Conservation (phyloP, 2,113 vertebrate genomes). For the Larimichthys crocea region DNA sequence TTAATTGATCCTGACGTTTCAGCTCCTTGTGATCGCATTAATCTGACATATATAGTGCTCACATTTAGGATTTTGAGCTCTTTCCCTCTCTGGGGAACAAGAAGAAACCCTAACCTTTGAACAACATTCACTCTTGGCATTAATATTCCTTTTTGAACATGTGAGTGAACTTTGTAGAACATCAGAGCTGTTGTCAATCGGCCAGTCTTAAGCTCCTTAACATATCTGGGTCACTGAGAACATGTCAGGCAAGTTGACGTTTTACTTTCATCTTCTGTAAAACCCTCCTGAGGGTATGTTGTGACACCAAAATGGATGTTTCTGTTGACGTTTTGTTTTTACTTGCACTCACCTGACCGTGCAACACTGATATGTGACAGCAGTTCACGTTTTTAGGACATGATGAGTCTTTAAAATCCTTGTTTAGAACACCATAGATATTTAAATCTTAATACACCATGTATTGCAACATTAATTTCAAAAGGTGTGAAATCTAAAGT, state of each 20-base stretch:
- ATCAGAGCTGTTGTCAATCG: conserved; percentile 19
- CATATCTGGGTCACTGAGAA: conserved; percentile 34
- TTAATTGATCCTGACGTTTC: neutral
- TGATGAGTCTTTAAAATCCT: neutral
- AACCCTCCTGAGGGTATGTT: conserved; percentile 10
- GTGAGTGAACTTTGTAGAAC: conserved; percentile 3
- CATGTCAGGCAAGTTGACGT: conserved; percentile 29
- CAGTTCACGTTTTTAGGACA: conserved; percentile 4
- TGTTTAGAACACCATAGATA: neutral
- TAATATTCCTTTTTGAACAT: neutral
- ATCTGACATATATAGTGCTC: neutral
- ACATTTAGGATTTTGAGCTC: neutral
- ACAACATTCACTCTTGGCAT: neutral
- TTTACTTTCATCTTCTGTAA: conserved; percentile 34
- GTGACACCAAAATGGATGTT: conserved; percentile 19
- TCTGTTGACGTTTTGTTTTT: conserved; percentile 11
- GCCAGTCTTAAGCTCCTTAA: conserved; percentile 27
- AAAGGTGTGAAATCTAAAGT: neutral
- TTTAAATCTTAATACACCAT: neutral
- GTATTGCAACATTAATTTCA: neutral
- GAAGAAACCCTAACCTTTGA: neutral
- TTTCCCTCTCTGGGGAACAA: neutral
- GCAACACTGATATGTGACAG: neutral
- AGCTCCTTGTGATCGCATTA: neutral
- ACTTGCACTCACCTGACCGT: conserved; percentile 28